Evolutionary conservation across 2,888 invertebrate genomes (phyloP), one percentile per base, ranked within the genome.

Genomic region (Scaeva pyrastri): DNA sequence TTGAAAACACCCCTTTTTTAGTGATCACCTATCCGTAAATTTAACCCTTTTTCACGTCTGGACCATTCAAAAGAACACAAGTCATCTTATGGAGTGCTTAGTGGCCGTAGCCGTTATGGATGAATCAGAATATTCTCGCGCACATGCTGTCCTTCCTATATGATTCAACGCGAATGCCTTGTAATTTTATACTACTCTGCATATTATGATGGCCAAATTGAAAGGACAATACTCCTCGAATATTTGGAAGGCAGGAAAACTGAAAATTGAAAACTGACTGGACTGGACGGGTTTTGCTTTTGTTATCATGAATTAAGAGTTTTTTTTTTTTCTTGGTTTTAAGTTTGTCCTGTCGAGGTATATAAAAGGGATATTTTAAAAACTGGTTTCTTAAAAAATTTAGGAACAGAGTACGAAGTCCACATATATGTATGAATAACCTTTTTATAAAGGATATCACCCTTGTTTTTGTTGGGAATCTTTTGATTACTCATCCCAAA

Each of bases 401-500:
- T n/a, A 36, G 10, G 4, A 48, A 60, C 43, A 26, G 26, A 48
- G 56, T 7, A 21, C 16, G 50, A 8, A 31, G 31, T 31, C n/a
- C 10, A 26, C 31, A 60, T 45, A 8, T 26, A 19, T 14, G 39
- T 55, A 16, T 39, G 39, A 52, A 31, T 7, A 31, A 31, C 10
- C n/a, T 36, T 39, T 41, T 39, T 26, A 26, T 16, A 64, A 26
- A 43, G 10, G 12, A 31, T 12, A 45, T 58, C 50, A 73, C 58
- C 80, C 75, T 76, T 75, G 64, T 72, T 84, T 75, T 75, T 66
- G 23, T 31, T 75, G 75, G 16, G 55, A 75, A 68, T 80, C 45
- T 45, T 71, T 41, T 45, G 76, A 68, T 68, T 45, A 72, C 80
- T 84, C 71, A 75, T 80, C 66, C 58, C 45, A 75, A 76, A 85